Evolutionary conservation across 1,140 invertebrate species (phyloP), one percentile per base, ranked within the genome.

Genomic region (Drosophila punjabiensis): DNA sequence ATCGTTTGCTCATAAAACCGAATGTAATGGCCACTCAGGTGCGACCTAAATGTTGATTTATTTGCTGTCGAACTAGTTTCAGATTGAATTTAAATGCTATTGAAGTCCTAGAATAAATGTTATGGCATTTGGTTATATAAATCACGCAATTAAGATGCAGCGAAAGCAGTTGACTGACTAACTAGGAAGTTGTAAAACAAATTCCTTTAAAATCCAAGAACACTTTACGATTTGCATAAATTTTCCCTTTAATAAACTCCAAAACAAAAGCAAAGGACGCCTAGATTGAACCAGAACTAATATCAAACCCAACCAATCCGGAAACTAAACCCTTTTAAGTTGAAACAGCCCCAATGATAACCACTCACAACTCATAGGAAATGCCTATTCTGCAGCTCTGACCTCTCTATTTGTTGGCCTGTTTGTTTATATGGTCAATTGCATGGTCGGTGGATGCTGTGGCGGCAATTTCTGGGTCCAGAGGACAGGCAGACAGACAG

Each of bases 21-120:
- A 50, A 39, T 68, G 75, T 85, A 89, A 89, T 89, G 88, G 85
- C 70, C 61, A 76, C 52, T 79, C 85, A 88, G 73, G 68, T 81
- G 80, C 53, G 43, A 56, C 47, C 53, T 48, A 69, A 60, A 59
- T 66, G 74, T 43, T 58, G 71, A 66, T 76, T 76, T 59, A 52
- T 37, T 35, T 48, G 24, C 13, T 13, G n/a, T 35, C 48, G 24
- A 69, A 55, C 64, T 13, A 45, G 41, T 65, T 47, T 20, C 0
- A n/a, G 9, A 68, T 68, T 68, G 13, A 68, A 37, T 68, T 47
- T 48, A 24, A 67, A 20, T 35, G 41, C 13, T n/a, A 5, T n/a
- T 58, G 3, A n/a, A 58, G 20, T 56, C 5, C 14, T 39, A 16
- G 7, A 6, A 16, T 6, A 37, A 24, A 5, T n/a, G 20, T n/a